Base-by-base conservation (phyloP, 2,888 invertebrate genomes). In the Eupithecia vulgata region DNA sequence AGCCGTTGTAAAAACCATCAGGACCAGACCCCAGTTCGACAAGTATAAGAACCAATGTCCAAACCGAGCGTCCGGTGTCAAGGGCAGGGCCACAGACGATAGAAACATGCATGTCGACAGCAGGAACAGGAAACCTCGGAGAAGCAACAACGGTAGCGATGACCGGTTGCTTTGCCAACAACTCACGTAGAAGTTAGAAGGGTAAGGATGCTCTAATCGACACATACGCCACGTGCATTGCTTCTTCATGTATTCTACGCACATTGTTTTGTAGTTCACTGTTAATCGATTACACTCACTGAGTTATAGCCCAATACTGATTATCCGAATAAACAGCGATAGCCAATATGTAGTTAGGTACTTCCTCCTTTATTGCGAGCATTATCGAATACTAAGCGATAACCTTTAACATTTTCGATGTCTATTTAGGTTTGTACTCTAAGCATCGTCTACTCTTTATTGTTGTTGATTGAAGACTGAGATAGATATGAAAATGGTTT, bases 41-140 rank as follows among this genome's bases (percentile, higher is more conserved):
- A 94, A 83, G 84, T 93, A 95, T 80, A 95, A 90, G 82, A 90
- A 89, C 92, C 94, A 94, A 80, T 90, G 92, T 76, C 86, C 86
- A 76, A 87, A 80, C 76, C 81, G 78, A 74, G 75, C 76, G 74
- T 79, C 79, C 81, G 83, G 81, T 81, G 85, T 84, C 85, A 87
- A 79, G 80, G 87, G 81, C 81, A 84, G 74, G 78, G 81, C 70
- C 76, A 86, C 74, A 73, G 88, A 87, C 21, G 86, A 76, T 71
- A 87, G 69, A 61, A 89, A 83, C 79, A 89, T 86, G 79, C 86
- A 83, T 78, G 84, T 79, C 70, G 90, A 84, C 71, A 81, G 84
- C 75, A 90, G 86, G 86, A 90, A 88, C 79, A 90, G 87, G 84
- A 87, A 83, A 78, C 80, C 76, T 37, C 90, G 79, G 10, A 90